Conservation (phyloP, 53 echinoderm and acorn worm species). For the Antedon mediterranea region DNA sequence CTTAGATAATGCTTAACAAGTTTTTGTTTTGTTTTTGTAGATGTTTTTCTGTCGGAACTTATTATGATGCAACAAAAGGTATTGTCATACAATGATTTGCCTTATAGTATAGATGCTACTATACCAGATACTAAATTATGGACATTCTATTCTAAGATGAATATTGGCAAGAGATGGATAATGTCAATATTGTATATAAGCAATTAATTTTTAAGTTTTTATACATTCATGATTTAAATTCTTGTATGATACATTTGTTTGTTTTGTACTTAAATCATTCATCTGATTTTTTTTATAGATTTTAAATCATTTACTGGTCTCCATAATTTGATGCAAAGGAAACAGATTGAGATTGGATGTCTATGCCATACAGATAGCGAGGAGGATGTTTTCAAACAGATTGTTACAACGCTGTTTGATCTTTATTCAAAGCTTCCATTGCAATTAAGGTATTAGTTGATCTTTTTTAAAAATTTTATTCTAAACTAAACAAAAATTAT, state of each 20-base stretch:
- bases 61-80: constrained; percentile 11
- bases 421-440: constrained; percentile 21
- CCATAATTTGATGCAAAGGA: neutral
- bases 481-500: no score
- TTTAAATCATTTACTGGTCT: neutral
- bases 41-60: constrained; percentile 23
- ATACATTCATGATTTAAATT: no score
- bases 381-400: constrained; percentile 25
- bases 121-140: no score
- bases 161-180: no score
- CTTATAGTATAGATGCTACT: neutral
- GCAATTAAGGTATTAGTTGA: constrained; percentile 31
- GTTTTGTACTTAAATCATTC: no score
- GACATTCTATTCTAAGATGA: no score
- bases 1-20: neutral
- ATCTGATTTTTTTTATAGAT: no score
- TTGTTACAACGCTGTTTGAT: constrained; percentile 3
- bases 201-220: no score
- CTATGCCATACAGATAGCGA: constrained; percentile 22
- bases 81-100: neutral
- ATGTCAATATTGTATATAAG: no score
- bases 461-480: no score
- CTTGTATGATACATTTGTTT: no score
- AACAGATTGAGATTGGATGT: constrained; percentile 36
- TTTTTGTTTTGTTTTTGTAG: constrained; percentile 6